Base-by-base conservation (phyloP, 2,113 vertebrate species). In the Channa maculata region DNA sequence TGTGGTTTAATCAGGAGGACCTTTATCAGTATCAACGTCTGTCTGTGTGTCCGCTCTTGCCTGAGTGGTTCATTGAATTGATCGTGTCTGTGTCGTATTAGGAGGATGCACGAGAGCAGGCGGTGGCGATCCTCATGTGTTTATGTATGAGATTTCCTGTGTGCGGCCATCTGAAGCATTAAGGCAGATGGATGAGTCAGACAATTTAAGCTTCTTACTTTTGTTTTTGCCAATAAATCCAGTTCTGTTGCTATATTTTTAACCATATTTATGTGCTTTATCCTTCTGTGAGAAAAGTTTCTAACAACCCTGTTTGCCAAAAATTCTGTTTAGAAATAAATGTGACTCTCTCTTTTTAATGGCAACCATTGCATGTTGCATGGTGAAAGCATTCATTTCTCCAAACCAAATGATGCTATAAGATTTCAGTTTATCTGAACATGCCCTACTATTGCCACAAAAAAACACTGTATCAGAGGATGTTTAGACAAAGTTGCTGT, bases 101-200 rank as follows among this genome's bases (percentile, higher is more conserved):
- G 67, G 60, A 53, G 80, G 71, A 60, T 82, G 46, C 73, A 58
- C 38, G 48, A 53, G 60, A 73, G 48, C 68, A 69, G 74, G 68
- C 77, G 77, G 58, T 38, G 54, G 24, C 48, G 37, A 58, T 68
- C 49, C 46, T 43, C n/a, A 5, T 57, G 60, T 66, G 71, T 65
- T 51, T 57, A 15, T 52, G 38, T 73, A 58, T 57, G 59, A n/a
- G 14, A 75, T 39, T 79, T 58, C 38, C 24, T 53, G 64, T 54
- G 54, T 67, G 66, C 51, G 69, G 51, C 64, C 75, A 38, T 79
- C 24, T 49, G 54, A 75, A 36, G 75, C 75, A 73, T 53, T 52
- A 62, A 77, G 52, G 79, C 74, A 79, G 76, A 79, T 6, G 9
- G 55, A 83, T 85, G 82, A 83, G 48, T 74, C 74, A 46, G 45